Percentiles rank a stretch among this genome's conserved stretches.
phyloP scores from a whole-genome alignment of 2,797 vertebrate genomes.

The Petrocephalus schoutedeni region DNA sequence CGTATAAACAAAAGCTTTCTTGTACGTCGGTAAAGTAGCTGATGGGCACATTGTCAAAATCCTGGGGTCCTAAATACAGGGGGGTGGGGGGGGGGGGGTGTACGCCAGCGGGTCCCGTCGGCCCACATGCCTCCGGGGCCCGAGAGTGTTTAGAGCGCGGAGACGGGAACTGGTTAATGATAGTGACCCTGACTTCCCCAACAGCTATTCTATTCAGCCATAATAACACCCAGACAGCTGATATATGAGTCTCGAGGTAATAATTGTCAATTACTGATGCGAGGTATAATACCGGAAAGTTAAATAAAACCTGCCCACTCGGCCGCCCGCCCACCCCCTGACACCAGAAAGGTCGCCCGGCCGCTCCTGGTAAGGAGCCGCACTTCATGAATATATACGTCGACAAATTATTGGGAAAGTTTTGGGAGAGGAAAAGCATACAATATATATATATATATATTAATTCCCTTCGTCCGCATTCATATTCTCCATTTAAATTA shows the following conservation, averaged over 20 bases:
- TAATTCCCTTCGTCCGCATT: neutral
- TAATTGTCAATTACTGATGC: conserved; percentile 72
- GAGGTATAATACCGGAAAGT: conserved; percentile 40
- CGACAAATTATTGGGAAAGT: conserved; percentile 7
- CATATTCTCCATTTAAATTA: neutral
- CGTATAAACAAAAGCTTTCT: conserved; percentile 74
- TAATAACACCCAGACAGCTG: conserved; percentile 75
- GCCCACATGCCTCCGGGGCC: conserved; percentile 52
- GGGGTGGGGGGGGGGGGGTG: neutral
- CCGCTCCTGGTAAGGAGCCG: neutral
- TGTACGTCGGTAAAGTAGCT: conserved; percentile 65
- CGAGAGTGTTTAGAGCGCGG: conserved; percentile 60
- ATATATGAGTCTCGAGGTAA: conserved; percentile 71
- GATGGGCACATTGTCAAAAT: conserved; percentile 55
- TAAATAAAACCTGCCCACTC: conserved; percentile 28
- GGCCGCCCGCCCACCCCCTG: neutral
- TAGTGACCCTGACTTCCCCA: conserved; percentile 74
- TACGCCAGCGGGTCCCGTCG: conserved; percentile 57
- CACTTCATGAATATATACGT: neutral
- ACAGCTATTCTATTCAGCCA: conserved; percentile 71
- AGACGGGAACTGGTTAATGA: conserved; percentile 78
- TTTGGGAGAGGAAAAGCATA: neutral
- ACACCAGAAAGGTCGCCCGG: conserved; percentile 8
- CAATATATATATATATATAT: neutral
- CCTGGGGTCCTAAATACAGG: conserved; percentile 64